Percentiles rank a stretch among this genome's conserved stretches.
phyloP scores from a whole-genome alignment of 2,888 invertebrate genomes.

The Acronicta psi region DNA sequence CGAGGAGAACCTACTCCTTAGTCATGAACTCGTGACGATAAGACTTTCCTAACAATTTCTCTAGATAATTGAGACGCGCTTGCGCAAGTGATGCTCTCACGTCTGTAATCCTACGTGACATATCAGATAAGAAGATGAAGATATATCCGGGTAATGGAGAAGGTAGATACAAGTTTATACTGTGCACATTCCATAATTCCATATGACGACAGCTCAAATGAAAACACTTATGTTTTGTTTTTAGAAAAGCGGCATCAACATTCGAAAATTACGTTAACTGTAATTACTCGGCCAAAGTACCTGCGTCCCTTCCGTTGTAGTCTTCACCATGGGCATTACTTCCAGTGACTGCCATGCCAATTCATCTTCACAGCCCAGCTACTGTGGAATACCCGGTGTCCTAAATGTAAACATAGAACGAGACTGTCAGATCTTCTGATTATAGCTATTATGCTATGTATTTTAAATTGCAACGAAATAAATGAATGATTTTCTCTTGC shows the following conservation, averaged over 20 bases:
- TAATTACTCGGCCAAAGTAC: too few species aligned
- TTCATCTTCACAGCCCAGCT: too few species aligned
- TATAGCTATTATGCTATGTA: too few species aligned
- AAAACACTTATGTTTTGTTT: not conserved
- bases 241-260: not conserved
- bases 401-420: too few species aligned
- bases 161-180: conserved; percentile 1
- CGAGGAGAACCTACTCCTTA: conserved; percentile 15
- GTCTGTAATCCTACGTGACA: conserved; percentile 34
- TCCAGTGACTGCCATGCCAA: too few species aligned
- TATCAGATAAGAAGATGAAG: conserved; percentile 43
- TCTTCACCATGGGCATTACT: too few species aligned
- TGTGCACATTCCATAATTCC: not conserved
- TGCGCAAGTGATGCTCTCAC: conserved; percentile 23
- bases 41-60: conserved; percentile 19
- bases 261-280: too few species aligned
- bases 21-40: conserved; percentile 15
- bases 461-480: too few species aligned
- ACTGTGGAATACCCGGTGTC: too few species aligned
- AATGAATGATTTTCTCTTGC: too few species aligned
- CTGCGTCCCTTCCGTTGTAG: too few species aligned
- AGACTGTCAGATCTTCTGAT: too few species aligned
- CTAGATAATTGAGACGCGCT: conserved; percentile 24
- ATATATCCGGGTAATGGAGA: conserved; percentile 4
- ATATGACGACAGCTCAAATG: not conserved